phyloP scores from a whole-genome alignment of 2,113 vertebrate species.

The Diadophis punctatus region DNA sequence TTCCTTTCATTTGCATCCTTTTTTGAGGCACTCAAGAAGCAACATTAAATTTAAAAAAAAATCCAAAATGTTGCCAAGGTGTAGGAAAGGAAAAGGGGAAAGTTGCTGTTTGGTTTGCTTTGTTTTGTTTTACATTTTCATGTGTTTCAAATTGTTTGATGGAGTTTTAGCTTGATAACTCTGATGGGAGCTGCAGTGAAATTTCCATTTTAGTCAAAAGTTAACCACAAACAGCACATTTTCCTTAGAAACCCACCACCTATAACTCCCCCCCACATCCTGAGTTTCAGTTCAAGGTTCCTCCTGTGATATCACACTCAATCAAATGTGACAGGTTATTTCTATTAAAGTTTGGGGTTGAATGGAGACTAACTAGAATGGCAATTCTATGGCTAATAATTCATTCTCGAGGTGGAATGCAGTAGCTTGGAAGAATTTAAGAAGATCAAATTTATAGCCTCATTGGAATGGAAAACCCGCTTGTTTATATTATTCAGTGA shows the following conservation, averaged over 20 bases:
- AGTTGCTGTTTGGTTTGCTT: not conserved
- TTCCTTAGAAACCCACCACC: slow-evolving; percentile 47
- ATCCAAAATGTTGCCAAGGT: slow-evolving; percentile 8
- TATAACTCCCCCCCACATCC: slow-evolving; percentile 18
- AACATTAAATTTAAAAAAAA: not conserved
- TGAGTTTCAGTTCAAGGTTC: slow-evolving; percentile 68
- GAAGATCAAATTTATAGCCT: slow-evolving; percentile 52
- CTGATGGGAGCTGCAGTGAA: slow-evolving; percentile 60
- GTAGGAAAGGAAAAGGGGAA: slow-evolving; percentile 4
- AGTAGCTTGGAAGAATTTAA: slow-evolving; percentile 46
- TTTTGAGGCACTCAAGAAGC: slow-evolving; percentile 24
- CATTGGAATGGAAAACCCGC: slow-evolving; percentile 52
- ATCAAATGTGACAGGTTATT: slow-evolving; percentile 71
- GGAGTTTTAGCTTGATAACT: slow-evolving; percentile 65
- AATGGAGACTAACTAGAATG: slow-evolving; percentile 70
- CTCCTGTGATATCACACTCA: slow-evolving; percentile 66
- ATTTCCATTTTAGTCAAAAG: slow-evolving; percentile 69
- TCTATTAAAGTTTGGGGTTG: slow-evolving; percentile 70
- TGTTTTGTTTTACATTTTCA: slow-evolving; percentile 29
- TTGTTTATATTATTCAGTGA: slow-evolving; percentile 48
- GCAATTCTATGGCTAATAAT: slow-evolving; percentile 63
- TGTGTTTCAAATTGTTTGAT: slow-evolving; percentile 60
- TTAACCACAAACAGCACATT: slow-evolving; percentile 58
- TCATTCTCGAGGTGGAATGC: slow-evolving; percentile 53
- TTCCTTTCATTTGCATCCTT: not conserved